A percentile compares a stretch with the other conserved stretches of the same genome.
These are phyloP conservation scores for Leptoclinus maculatus DNA, from an alignment of 2,797 vertebrate species.

Conservation along the genomic window DNA sequence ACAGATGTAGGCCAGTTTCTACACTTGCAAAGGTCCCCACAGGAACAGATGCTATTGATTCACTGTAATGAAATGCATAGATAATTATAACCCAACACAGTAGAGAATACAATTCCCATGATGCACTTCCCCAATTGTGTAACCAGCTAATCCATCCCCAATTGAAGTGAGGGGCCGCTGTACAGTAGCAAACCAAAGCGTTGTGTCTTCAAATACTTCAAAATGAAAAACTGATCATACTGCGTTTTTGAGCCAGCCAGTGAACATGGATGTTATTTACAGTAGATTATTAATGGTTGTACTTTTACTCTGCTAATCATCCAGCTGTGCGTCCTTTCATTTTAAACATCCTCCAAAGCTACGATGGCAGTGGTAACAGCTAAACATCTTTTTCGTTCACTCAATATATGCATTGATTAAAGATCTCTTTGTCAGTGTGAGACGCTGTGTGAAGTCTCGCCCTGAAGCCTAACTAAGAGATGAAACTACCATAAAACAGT, in stretches of 20 bases:
- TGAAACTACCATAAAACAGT: conserved; percentile 7
- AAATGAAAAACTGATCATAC: conserved; percentile 7
- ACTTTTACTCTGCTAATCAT: conserved; percentile 11
- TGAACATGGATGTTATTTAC: conserved; percentile 17
- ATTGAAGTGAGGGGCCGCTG: conserved; percentile 41
- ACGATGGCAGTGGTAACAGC: not conserved
- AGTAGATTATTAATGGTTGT: conserved; percentile 13
- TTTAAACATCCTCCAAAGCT: conserved; percentile 7
- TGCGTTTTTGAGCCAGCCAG: conserved; percentile 12
- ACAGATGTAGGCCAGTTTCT: conserved; percentile 24
- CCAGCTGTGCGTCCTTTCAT: conserved; percentile 14
- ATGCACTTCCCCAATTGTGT: conserved; percentile 59
- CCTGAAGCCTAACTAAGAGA: not conserved
- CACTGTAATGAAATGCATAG: conserved; percentile 68
- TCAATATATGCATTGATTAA: conserved; percentile 32
- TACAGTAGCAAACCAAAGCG: conserved; percentile 63
- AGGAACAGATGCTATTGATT: conserved; percentile 54
- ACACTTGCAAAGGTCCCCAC: conserved; percentile 39
- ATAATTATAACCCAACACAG: conserved; percentile 66
- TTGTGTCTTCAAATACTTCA: conserved; percentile 30
- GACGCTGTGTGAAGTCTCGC: not conserved
- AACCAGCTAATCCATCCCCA: conserved; percentile 54
- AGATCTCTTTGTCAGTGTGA: conserved; percentile 15
- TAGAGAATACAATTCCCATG: conserved; percentile 63
- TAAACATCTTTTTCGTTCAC: conserved; percentile 19